phyloP scores from a whole-genome alignment of 2,113 vertebrate species.

The Myrmecobius fasciatus region DNA sequence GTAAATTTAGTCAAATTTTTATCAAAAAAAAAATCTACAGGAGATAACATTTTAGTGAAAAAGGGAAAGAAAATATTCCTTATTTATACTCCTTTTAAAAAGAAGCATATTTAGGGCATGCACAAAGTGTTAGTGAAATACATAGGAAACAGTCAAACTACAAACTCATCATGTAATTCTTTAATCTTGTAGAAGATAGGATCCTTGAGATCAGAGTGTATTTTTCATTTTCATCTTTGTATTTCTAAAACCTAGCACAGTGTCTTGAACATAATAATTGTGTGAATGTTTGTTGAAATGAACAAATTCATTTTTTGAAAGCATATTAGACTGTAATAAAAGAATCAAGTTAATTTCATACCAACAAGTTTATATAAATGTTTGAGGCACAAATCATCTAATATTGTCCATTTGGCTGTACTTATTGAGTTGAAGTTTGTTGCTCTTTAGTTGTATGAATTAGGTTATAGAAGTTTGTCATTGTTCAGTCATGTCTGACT shows the following conservation, averaged over 20 bases:
- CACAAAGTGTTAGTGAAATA: too few relatives aligned
- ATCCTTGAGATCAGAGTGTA: too few relatives aligned
- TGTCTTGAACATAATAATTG: too few relatives aligned
- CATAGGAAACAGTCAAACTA: too few relatives aligned
- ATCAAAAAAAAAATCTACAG: conserved; percentile 32
- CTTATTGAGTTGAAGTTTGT: conserved; percentile 22
- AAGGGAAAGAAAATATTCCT: not conserved
- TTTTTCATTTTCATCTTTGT: too few relatives aligned
- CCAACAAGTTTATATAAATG: conserved; percentile 45
- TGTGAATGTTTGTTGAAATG: not conserved
- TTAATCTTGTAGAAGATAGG: too few relatives aligned
- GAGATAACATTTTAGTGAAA: conserved; percentile 46
- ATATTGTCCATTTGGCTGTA: not conserved
- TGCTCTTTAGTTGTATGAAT: not conserved
- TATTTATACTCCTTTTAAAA: not conserved
- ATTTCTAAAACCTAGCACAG: too few relatives aligned
- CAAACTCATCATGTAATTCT: too few relatives aligned
- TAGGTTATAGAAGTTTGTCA: not conserved
- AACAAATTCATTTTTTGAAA: not conserved
- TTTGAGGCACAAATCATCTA: conserved; percentile 24
- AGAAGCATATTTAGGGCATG: too few relatives aligned
- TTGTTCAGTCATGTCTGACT: not conserved
- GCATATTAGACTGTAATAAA: not conserved
- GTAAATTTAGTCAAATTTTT: conserved; percentile 26
- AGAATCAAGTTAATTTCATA: not conserved